These are phyloP conservation scores for Etheostoma perlongum DNA, from an alignment of 2,797 vertebrate species.

Conservation along the genomic window DNA sequence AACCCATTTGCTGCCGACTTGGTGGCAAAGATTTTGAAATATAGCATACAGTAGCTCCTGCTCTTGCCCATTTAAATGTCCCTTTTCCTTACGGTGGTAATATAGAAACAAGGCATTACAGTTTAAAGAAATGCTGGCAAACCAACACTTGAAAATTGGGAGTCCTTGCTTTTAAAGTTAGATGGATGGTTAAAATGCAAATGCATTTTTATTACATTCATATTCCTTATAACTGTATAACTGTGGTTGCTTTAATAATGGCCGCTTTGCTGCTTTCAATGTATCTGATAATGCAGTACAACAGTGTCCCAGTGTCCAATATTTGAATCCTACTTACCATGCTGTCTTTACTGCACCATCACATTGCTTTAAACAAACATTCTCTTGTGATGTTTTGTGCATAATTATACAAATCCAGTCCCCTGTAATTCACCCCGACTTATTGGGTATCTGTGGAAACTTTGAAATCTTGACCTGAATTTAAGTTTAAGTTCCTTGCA, in stretches of 20 bases:
- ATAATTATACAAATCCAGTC: not conserved
- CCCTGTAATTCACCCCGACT: constrained; percentile 7
- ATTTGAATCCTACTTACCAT: not conserved
- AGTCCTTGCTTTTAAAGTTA: not conserved
- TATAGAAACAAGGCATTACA: not conserved
- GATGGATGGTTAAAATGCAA: not conserved
- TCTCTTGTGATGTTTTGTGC: constrained; percentile 2
- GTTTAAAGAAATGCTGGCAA: not conserved
- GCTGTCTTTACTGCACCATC: not conserved
- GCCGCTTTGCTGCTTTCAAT: not conserved
- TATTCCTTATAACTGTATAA: no score
- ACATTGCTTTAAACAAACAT: not conserved
- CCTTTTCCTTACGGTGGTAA: not conserved
- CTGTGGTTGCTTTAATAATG: not conserved
- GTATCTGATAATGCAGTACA: not conserved
- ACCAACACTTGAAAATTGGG: not conserved
- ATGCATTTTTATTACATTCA: no score
- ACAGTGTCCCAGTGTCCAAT: not conserved
- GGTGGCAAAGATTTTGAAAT: constrained; percentile 8
- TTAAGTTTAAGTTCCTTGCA: constrained; percentile 7
- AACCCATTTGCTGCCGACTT: constrained; percentile 14
- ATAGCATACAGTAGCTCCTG: not conserved
- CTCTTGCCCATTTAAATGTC: not conserved
- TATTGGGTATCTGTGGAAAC: constrained; percentile 13
- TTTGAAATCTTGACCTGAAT: constrained; percentile 26